A percentile compares a stretch with the other conserved stretches of the same genome.
phyloP scores from a whole-genome alignment of 2,888 invertebrate species.

The Linnaemya vulpina region DNA sequence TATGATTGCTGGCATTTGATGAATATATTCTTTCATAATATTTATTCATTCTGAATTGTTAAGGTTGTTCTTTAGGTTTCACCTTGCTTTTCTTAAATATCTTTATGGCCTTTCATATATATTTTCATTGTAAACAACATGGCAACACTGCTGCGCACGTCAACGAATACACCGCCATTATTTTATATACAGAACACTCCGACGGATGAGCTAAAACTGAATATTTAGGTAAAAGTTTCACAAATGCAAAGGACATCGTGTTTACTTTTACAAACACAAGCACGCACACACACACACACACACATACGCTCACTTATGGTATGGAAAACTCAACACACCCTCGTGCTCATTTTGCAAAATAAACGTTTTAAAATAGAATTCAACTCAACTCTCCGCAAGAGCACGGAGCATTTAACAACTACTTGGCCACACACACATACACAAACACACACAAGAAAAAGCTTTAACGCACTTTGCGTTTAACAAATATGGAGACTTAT shows the following conservation, averaged over 20 bases:
- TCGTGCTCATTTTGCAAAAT: slow-evolving; percentile 47
- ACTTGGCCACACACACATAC: not conserved
- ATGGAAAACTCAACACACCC: slow-evolving; percentile 59
- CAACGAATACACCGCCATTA: slow-evolving; percentile 64
- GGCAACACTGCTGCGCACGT: slow-evolving; percentile 71
- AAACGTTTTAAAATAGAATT: slow-evolving; percentile 26
- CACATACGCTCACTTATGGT: slow-evolving; percentile 2
- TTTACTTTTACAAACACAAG: slow-evolving; percentile 33
- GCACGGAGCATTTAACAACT: no score
- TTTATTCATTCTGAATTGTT: not conserved
- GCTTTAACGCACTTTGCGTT: slow-evolving; percentile 5
- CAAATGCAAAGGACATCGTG: slow-evolving; percentile 73
- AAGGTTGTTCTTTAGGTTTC: slow-evolving; percentile 17
- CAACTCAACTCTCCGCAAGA: slow-evolving; percentile 43
- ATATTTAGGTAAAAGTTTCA: slow-evolving; percentile 75
- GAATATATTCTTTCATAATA: not conserved
- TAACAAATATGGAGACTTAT: not conserved
- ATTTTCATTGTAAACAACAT: slow-evolving; percentile 53
- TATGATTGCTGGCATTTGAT: not conserved
- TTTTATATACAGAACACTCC: slow-evolving; percentile 79
- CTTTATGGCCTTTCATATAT: slow-evolving; percentile 19
- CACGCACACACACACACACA: slow-evolving; percentile 2
- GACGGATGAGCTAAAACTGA: slow-evolving; percentile 82
- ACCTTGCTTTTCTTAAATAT: slow-evolving; percentile 13
- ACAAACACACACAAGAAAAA: not conserved